phyloP scores from a whole-genome alignment of 2,888 invertebrate genomes.

The Hydrotaea diabolus region DNA sequence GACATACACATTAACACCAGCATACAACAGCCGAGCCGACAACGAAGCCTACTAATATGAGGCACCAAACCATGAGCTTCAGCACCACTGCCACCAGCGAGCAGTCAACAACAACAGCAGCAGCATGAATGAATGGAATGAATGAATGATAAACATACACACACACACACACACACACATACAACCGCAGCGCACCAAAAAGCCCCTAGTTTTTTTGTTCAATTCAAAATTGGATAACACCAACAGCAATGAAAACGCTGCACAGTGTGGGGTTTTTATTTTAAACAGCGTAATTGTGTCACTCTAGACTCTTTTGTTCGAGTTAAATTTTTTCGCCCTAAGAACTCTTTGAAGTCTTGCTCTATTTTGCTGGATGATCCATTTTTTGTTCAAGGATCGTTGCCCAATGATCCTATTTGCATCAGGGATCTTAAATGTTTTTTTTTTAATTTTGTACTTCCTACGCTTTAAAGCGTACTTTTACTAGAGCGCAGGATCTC shows the following conservation, averaged over 20 bases:
- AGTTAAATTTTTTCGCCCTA: no score
- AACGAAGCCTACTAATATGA: slow-evolving; percentile 4
- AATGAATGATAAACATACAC: not conserved
- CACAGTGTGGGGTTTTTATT: not conserved
- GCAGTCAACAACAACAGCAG: no score
- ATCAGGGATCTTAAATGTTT: no score
- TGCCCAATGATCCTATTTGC: no score
- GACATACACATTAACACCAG: slow-evolving; percentile 44
- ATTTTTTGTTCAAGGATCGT: no score
- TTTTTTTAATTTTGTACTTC: no score
- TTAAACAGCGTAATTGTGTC: no score
- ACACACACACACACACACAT: not conserved
- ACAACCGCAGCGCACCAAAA: not conserved
- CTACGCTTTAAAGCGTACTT: no score
- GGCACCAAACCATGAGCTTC: not conserved
- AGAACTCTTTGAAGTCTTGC: no score
- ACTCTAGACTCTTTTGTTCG: no score
- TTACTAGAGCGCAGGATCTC: no score
- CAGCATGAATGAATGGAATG: slow-evolving; percentile 3
- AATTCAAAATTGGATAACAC: slow-evolving; percentile 38
- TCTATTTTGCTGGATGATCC: no score
- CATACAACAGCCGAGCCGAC: not conserved
- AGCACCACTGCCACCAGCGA: not conserved
- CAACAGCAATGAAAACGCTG: not conserved
- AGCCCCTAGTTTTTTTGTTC: not conserved